These are phyloP conservation scores for Teleopsis dalmanni DNA, from an alignment of 1,140 invertebrate genomes.

Conservation along the genomic window DNA sequence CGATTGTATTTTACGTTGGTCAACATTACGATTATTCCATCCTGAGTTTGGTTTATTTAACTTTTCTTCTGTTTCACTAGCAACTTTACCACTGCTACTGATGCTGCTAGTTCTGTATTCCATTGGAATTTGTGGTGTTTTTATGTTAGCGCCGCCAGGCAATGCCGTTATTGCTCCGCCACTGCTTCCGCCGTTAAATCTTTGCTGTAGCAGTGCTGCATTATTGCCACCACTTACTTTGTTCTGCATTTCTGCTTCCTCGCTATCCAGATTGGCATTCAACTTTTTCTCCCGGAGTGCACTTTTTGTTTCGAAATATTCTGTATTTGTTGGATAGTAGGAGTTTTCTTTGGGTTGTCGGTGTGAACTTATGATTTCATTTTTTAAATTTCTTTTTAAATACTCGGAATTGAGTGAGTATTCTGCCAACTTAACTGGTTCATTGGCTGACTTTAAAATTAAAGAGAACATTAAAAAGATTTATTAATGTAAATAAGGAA, in stretches of 20 bases:
- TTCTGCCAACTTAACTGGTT: constrained; percentile 24
- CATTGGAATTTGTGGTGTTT: not conserved
- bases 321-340: not conserved
- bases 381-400: constrained; percentile 30
- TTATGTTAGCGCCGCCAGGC: not conserved
- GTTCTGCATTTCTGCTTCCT: not conserved
- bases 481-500: no score
- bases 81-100: not conserved
- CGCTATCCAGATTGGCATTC: not conserved
- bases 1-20: constrained; percentile 41
- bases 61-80: constrained; percentile 8
- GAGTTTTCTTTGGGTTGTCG: not conserved
- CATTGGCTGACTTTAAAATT: constrained; percentile 25
- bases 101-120: not conserved
- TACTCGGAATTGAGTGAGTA: constrained; percentile 20
- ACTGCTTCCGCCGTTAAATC: not conserved
- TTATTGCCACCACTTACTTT: not conserved
- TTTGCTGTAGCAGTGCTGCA: not conserved
- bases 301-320: constrained; percentile 5
- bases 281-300: constrained; percentile 4
- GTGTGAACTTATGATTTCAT: constrained; percentile 21
- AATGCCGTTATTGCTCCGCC: constrained; percentile 1
- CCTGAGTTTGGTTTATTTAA: constrained; percentile 23
- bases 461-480: not conserved
- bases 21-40: constrained; percentile 29